These are phyloP conservation scores for Priocnemis perturbator DNA, from an alignment of 2,888 invertebrate genomes.

Conservation along the genomic window DNA sequence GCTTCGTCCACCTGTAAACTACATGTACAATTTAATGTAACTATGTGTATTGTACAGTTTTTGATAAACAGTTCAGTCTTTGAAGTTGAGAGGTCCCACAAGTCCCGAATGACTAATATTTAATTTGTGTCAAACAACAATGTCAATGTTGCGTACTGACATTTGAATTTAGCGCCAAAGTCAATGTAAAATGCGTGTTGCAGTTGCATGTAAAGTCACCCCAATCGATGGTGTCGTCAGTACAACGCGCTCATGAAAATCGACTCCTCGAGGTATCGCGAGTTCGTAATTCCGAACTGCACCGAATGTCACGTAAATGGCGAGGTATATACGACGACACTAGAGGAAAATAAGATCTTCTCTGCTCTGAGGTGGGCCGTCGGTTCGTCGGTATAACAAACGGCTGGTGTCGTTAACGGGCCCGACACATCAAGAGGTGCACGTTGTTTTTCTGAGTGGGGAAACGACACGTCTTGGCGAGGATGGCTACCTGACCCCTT, in stretches of 20 bases:
- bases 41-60: no score
- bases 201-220: background rate
- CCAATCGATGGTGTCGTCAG: conserved; percentile 5
- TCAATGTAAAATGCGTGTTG: no score
- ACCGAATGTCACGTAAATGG: conserved; percentile 65
- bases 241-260: conserved; percentile 26
- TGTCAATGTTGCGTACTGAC: no score
- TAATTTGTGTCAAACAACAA: no score
- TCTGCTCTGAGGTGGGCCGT: conserved; percentile 47
- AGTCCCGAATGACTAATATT: no score
- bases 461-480: conserved; percentile 57
- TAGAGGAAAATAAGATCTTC: conserved; percentile 51
- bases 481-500: conserved; percentile 71
- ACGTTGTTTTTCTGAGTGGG: conserved; percentile 46
- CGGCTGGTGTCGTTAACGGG: conserved; percentile 36
- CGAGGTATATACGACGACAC: conserved; percentile 60
- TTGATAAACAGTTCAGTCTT: no score
- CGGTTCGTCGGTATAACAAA: conserved; percentile 40
- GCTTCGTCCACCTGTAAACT: no score
- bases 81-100: no score
- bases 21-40: no score
- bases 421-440: conserved; percentile 30
- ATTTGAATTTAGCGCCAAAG: no score
- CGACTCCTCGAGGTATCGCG: conserved; percentile 29
- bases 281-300: conserved; percentile 43